phyloP scores from a whole-genome alignment of 2,113 vertebrate genomes.

The Rhea americana region DNA sequence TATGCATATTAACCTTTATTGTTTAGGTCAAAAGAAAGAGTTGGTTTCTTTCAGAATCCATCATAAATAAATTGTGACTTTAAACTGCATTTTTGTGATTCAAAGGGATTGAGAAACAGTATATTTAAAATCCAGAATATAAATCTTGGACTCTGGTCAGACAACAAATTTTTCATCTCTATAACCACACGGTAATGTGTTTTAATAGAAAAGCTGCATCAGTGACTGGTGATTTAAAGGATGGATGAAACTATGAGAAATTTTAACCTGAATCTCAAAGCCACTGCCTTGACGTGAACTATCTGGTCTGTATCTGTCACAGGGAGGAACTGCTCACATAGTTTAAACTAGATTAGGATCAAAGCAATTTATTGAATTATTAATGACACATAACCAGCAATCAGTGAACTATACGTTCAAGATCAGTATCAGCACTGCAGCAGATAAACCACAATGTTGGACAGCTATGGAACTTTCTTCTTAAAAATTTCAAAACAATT shows the following conservation, averaged over 20 bases:
- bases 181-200: not conserved
- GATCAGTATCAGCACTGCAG: not conserved
- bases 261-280: not conserved
- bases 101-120: not conserved
- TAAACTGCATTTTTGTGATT: not conserved
- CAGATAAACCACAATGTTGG: not conserved
- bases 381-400: not conserved
- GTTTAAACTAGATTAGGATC: not conserved
- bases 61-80: not conserved
- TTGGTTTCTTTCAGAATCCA: not conserved
- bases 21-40: not conserved
- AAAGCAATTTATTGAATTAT: constrained; percentile 26
- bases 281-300: not conserved
- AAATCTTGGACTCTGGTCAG: not conserved
- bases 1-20: not conserved
- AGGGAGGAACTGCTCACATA: not conserved
- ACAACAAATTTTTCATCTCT: not conserved
- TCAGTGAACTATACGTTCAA: not conserved
- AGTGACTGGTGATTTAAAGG: not conserved
- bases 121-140: not conserved
- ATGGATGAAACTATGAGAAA: constrained; percentile 8
- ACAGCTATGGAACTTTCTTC: not conserved
- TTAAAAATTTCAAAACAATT: not conserved
- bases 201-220: not conserved
- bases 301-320: not conserved